Base-by-base conservation (phyloP, 2,797 vertebrate genomes). In the Betta splendens region DNA sequence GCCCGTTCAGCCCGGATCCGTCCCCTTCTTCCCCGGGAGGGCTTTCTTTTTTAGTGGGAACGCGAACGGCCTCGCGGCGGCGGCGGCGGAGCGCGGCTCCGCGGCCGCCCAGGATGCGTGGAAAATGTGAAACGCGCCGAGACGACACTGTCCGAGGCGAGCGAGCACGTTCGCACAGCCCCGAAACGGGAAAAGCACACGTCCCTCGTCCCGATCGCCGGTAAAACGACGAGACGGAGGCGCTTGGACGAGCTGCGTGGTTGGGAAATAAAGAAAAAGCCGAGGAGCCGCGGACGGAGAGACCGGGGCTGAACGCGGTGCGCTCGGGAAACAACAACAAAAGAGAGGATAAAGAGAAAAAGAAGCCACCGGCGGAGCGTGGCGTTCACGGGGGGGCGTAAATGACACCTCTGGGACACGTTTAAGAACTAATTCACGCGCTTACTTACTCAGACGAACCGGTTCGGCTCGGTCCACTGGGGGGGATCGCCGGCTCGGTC, bases 371-470 rank as follows among this genome's bases (percentile, higher is more conserved):
- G 7, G 29, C 60, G 62, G 36, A 61, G 52, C 60, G 54, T 13
- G 51, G 11, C n/a, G 52, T 55, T 23, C 44, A 5, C 29, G 0
- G 54, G 15, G 0, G 22, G 48, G 33, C n/a, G n/a, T 3, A 65
- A 55, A 72, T 10, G 52, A 55, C 71, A 72, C 79, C 55, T 42
- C 51, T 3, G 39, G 48, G 49, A 63, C n/a, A 36, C 44, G 18
- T 52, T 43, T 20, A 40, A 45, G 29, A 23, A 53, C 43, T 33
- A 45, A 63, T 42, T 26, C 18, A 26, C 49, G 53, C 55, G 7
- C 17, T 9, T 80, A 91, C 92, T 92, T 81, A 92, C 92, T 88
- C 85, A 57, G 77, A 84, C 77, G 89, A 92, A 81, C 87, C 87
- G 89, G 86, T 80, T 79, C 84, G 64, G 63, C 77, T 86, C 87